phyloP scores from a whole-genome alignment of 2,888 invertebrate genomes.

The Drosophila sordidapex region DNA sequence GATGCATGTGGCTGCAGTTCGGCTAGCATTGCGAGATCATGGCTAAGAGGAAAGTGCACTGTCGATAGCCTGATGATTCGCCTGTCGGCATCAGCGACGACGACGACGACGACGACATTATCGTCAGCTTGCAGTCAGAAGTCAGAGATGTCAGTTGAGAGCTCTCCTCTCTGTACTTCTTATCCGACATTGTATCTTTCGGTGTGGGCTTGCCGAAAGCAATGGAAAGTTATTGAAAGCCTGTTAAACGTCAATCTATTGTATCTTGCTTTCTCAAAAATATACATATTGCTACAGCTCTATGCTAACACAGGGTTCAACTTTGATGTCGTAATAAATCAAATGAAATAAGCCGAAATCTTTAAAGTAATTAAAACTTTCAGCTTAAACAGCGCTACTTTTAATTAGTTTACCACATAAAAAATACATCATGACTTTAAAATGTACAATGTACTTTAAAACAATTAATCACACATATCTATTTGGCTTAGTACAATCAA shows the following conservation, averaged over 20 bases:
- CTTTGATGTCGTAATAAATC: conserved; percentile 47
- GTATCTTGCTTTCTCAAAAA: conserved; percentile 53
- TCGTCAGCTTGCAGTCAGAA: conserved; percentile 71
- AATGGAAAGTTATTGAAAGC: conserved; percentile 77
- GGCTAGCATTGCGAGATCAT: conserved; percentile 28
- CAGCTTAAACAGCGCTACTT: conserved; percentile 2
- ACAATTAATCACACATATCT: not conserved
- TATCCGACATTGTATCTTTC: conserved; percentile 72
- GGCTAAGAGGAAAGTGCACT: conserved; percentile 50
- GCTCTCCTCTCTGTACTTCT: conserved; percentile 62
- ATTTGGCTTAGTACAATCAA: not conserved
- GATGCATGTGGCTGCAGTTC: conserved; percentile 59
- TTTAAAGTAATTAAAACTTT: conserved; percentile 21
- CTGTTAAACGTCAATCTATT: conserved; percentile 61
- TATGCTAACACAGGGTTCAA: conserved; percentile 20
- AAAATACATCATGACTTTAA: not conserved
- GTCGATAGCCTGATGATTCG: conserved; percentile 72
- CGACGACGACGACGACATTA: conserved; percentile 70
- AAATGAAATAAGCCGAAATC: conserved; percentile 26
- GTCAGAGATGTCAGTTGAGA: conserved; percentile 63
- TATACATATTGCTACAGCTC: conserved; percentile 52
- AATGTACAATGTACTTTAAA: not conserved
- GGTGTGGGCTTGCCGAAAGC: conserved; percentile 72
- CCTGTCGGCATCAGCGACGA: conserved; percentile 70
- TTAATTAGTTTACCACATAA: conserved; percentile 17